These are phyloP conservation scores for Meles meles DNA, from an alignment of 2,113 vertebrate species.

Conservation along the genomic window DNA sequence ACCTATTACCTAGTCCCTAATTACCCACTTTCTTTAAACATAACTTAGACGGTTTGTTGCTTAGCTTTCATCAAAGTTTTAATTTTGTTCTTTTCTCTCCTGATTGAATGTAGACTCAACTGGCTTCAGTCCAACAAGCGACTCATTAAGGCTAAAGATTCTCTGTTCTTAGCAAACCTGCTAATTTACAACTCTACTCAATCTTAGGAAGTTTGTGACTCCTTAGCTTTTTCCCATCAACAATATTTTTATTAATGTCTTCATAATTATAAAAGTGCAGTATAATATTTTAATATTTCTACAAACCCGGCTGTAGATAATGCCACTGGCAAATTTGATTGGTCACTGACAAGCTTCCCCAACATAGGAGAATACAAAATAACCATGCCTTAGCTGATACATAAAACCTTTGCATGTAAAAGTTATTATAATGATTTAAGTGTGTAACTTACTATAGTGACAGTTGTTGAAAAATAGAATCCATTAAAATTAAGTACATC, in stretches of 20 bases:
- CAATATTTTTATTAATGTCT: background rate
- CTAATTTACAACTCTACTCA: background rate
- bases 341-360: background rate
- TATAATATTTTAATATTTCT: background rate
- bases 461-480: background rate
- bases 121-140: background rate
- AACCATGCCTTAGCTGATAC: background rate
- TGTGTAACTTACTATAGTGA: background rate
- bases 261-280: background rate
- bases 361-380: background rate
- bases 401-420: background rate
- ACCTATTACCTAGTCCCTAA: background rate
- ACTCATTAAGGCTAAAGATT: background rate
- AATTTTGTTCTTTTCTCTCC: slow-evolving; percentile 29
- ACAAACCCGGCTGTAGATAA: background rate
- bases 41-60: background rate
- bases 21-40: background rate
- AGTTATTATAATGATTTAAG: background rate
- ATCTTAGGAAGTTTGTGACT: background rate
- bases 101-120: background rate
- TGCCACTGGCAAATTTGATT: background rate
- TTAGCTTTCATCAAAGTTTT: slow-evolving; percentile 33
- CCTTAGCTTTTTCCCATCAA: background rate
- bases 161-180: background rate
- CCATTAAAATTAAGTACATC: background rate